phyloP scores from a whole-genome alignment of 2,113 vertebrate species.

The Mormyrus lacerda region DNA sequence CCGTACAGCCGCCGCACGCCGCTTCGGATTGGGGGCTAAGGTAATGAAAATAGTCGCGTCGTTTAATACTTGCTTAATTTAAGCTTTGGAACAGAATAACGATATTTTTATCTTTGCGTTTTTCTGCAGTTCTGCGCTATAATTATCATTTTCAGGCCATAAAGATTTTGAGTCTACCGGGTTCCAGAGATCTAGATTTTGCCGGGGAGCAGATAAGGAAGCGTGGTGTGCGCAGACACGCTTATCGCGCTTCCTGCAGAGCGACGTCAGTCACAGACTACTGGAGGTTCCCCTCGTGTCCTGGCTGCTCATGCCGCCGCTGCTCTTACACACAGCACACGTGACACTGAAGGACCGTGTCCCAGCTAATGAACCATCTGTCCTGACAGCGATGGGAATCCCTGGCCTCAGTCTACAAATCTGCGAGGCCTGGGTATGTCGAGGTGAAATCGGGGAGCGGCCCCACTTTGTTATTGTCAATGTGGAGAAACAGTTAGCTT shows the following conservation, averaged over 20 bases:
- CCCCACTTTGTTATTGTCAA: neutral
- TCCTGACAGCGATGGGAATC: neutral
- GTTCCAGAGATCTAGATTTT: neutral
- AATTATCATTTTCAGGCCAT: neutral
- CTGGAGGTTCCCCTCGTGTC: neutral
- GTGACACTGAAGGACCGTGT: neutral
- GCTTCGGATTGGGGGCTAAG: neutral
- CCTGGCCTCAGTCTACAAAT: neutral
- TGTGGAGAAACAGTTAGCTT: neutral
- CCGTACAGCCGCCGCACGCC: neutral
- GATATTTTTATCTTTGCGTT: neutral
- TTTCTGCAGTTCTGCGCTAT: neutral
- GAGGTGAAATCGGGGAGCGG: conserved; percentile 36
- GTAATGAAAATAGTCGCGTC: neutral
- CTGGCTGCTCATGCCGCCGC: neutral
- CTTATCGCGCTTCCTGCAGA: neutral
- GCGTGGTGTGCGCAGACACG: neutral
- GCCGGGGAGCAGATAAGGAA: neutral
- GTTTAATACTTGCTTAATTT: neutral
- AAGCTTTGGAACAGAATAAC: neutral
- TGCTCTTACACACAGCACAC: neutral
- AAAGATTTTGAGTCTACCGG: neutral
- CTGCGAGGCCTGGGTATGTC: conserved; percentile 23
- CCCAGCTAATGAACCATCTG: neutral
- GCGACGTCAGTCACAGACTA: neutral